phyloP scores from a whole-genome alignment of 2,113 vertebrate genomes.

The Ceyx melanurus region DNA sequence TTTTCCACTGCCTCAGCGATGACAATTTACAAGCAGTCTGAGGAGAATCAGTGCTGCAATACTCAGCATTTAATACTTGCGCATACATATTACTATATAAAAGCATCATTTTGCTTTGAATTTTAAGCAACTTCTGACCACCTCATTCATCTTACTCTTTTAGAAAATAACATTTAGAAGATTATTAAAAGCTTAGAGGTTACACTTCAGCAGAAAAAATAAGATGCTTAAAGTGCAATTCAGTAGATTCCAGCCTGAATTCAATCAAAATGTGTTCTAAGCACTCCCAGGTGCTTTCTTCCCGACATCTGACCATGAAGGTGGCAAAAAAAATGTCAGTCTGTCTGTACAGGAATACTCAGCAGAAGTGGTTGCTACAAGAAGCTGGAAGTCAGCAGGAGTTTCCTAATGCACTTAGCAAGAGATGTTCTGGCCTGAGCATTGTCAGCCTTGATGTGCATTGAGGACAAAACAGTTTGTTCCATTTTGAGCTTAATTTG shows the following conservation, averaged over 20 bases:
- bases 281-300: background rate
- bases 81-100: background rate
- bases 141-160: background rate
- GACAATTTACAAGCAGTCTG: background rate
- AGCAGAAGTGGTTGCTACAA: fast-evolving
- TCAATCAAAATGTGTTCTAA: background rate
- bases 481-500: background rate
- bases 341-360: background rate
- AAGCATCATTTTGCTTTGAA: background rate
- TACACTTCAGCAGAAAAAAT: background rate
- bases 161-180: background rate
- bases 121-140: background rate
- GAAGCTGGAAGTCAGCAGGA: background rate
- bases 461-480: background rate
- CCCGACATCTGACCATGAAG: background rate
- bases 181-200: background rate
- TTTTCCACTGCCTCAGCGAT: background rate
- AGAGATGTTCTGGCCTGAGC: background rate
- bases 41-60: background rate
- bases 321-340: background rate
- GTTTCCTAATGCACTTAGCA: background rate
- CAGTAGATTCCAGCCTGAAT: background rate
- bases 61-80: no score
- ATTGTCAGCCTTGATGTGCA: background rate
- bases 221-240: background rate